Evolutionary conservation across 1,140 invertebrate species (phyloP), one percentile per base, ranked within the genome.

Genomic region (Drosophila subobscura): DNA sequence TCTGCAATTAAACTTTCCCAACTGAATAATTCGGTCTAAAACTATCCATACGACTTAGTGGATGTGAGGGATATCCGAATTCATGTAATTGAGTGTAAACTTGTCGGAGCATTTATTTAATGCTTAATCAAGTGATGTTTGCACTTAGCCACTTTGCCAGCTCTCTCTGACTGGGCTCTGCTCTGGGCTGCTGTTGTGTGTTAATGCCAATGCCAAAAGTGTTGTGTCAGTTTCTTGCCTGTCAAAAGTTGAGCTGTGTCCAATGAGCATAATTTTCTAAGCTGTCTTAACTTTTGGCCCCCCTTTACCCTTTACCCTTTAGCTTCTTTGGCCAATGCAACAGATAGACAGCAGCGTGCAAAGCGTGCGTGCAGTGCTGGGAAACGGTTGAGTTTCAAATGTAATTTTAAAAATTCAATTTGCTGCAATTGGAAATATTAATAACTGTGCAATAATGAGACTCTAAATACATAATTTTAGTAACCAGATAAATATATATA

Each of bases 71-170:
- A 20, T 20, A 20, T 20, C 16, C 16, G 46, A 67, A 49, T 68
- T 37, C 65, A 68, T 68, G 65, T 68, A 68, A 68, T 68, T 68
- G 65, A 68, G 63, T 68, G 63, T 68, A 68, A 68, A 68, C 65
- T 68, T 68, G 65, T 68, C 63, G 40, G 63, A 55, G 50, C 50
- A 68, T 68, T 65, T 76, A 68, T 72, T 66, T 72, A 80, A 76
- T 81, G 77, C 78, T 63, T 77, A 79, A 80, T 79, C 72, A 79
- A 71, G 64, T 79, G 72, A 64, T 60, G 59, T 79, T 47, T 52
- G 74, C 70, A 79, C 42, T 67, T 68, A 25, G 50, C 61, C 63
- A 65, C 59, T 51, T 65, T 10, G 41, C 63, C 63, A 64, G 45
- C 58, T 64, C 22, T 8, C 7, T 7, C 16, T 4, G 14, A 4